Evolutionary conservation across 2,113 vertebrate genomes (phyloP).

Genomic region (Microcebus ravelobensis): DNA sequence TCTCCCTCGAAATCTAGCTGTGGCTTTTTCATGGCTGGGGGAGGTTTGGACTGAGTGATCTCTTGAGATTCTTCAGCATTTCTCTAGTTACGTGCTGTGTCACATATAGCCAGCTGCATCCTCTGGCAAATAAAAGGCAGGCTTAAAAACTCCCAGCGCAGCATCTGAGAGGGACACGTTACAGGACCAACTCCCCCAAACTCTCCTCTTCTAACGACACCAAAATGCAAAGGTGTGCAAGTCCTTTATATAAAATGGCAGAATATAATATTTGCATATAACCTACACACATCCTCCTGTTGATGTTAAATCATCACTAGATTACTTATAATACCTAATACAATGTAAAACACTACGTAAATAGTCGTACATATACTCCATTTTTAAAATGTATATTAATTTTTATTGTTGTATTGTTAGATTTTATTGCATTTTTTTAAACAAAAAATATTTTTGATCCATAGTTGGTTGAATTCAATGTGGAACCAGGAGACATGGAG

Average conservation of each 20-base stretch:
- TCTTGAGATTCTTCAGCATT: not conserved
- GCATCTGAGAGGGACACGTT: not conserved
- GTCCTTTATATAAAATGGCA: not conserved
- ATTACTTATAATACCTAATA: not conserved
- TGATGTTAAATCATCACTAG: not conserved
- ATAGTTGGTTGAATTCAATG: not conserved
- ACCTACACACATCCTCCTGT: not conserved
- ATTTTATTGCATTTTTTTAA: not conserved
- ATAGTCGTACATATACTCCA: not conserved
- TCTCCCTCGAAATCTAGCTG: not conserved
- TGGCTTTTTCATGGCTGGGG: not conserved
- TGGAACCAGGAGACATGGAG: not conserved
- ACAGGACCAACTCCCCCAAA: not conserved
- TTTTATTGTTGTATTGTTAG: not conserved
- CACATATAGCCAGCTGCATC: not conserved
- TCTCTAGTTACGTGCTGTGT: not conserved
- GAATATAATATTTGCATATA: not conserved
- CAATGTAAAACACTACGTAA: not conserved
- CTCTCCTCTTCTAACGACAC: not conserved
- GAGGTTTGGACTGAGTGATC: not conserved
- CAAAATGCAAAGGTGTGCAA: not conserved
- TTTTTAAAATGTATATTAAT: not conserved
- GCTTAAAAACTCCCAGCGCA: not conserved
- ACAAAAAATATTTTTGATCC: not conserved
- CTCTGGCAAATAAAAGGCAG: not conserved